Percentiles rank a stretch among this genome's conserved stretches.
Conservation (phyloP, 2,113 vertebrate species). For the Agapornis roseicollis region DNA sequence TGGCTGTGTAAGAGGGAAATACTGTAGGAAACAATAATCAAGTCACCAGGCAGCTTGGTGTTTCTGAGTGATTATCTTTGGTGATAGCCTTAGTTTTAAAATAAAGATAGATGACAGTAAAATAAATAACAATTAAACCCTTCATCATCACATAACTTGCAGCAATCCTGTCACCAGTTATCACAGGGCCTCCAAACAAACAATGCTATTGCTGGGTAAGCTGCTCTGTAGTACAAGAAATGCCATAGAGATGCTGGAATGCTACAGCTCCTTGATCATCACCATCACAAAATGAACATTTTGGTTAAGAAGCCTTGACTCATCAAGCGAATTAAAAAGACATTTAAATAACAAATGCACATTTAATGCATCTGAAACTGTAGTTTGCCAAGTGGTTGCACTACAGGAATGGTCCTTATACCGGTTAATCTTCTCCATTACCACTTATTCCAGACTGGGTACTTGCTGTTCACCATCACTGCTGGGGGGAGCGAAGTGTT, state of each 20-base stretch:
- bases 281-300: background rate
- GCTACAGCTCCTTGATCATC: rapidly evolving
- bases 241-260: background rate
- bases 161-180: background rate
- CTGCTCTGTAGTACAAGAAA: background rate
- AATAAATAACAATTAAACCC: background rate
- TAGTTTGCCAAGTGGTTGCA: background rate
- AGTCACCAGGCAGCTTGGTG: background rate
- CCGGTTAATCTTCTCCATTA: background rate
- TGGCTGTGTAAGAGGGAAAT: background rate
- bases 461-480: rapidly evolving
- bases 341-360: background rate
- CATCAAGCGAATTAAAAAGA: background rate
- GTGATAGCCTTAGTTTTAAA: background rate
- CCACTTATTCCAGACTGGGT: rapidly evolving
- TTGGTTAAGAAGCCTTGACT: background rate
- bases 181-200: background rate
- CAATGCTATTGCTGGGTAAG: background rate
- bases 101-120: background rate
- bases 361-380: background rate
- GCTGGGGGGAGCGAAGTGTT: rapidly evolving
- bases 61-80: background rate
- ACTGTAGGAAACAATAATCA: background rate
- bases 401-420: background rate
- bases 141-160: background rate